Evolutionary conservation across 2,113 vertebrate species (phyloP), one percentile per base, ranked within the genome.

Genomic region (Chionodraco myersi): DNA sequence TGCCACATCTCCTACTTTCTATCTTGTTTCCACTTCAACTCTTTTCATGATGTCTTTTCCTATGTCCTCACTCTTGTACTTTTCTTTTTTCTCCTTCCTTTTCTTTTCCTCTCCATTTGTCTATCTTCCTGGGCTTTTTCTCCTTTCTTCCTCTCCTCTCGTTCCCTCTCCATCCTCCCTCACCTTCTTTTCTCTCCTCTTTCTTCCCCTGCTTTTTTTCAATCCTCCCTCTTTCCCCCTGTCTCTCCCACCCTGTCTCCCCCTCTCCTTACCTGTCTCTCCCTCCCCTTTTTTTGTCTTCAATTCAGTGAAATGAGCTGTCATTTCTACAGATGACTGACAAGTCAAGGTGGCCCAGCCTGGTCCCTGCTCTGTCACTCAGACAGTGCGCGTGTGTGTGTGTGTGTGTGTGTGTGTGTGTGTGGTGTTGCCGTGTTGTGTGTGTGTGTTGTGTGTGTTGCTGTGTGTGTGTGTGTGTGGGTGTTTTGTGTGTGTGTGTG

Each of bases 291-390:
- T 18, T 8, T 21, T 45, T 3, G 13, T 60, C 41, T 57, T 56
- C 64, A 13, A 11, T 58, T 64, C 70, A 64, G 58, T 71, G 14
- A 87, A 81, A 85, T 65, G 47, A 85, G 53, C 64, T 77, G 82
- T 86, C 82, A 68, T 26, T 80, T 41, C 45, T 53, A 6, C 5
- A 64, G 59, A 89, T 89, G 86, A 92, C 73, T 82, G 89, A 83
- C 65, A 60, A 83, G 45, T 78, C n/a, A 58, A 84, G 65, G 58
- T 84, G 83, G 76, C 65, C 73, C 2, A 41, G 63, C 82, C 69
- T 72, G 72, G 48, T 62, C 7, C 57, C 23, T 53, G 71, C 59
- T 65, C 79, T 82, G 85, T 77, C 83, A 73, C 48, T 82, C 84
- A 88, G 45, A 75, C 26, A 3, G 34, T 73, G 57, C 69, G 56